Evolutionary conservation across 2,797 vertebrate genomes (phyloP), one percentile per base, ranked within the genome.

Genomic region (Silurus aristotelis): DNA sequence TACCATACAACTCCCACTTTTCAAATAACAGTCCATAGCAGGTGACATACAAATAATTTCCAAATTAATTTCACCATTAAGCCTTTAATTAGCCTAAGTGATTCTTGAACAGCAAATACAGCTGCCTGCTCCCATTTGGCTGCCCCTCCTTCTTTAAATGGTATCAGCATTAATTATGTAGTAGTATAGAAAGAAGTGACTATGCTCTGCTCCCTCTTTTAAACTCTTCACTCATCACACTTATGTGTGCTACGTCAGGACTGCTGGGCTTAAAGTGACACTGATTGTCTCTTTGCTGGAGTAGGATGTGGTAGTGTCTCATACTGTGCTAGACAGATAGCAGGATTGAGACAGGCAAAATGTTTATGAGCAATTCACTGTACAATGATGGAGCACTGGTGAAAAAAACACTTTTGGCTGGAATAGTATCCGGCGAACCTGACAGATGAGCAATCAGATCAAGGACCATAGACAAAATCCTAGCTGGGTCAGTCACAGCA

Each of bases 31-130:
- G 89, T 90, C 80, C 87, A 76, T 88, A 70, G 61, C 88, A 87
- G 89, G 91, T 85, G 82, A 71, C 67, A 67, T 55, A 76, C 87
- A 89, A 90, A 91, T 90, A 84, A 92, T 88, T 84, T 83, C 48
- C 82, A 83, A 89, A 90, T 92, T 84, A 94, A 92, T 87, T 63
- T 60, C n/a, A 67, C 87, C 79, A 93, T 92, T 91, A 92, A 87
- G 86, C 85, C 73, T 82, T 61, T 88, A 89, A 92, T 92, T 92
- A 91, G 86, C 80, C 66, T 48, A 55, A 85, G 83, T 83, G 84
- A 84, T 67, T 89, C 81, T 56, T 84, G 77, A 90, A 85, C 87
- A 82, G 89, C 79, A 75, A 90, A 89, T 80, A 82, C 83, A 82
- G 12, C 66, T 89, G 80, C 84, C 83, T 89, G 63, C 86, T 83